Conservation (phyloP, 2,888 invertebrate species). For the Cartodere bifasciata region DNA sequence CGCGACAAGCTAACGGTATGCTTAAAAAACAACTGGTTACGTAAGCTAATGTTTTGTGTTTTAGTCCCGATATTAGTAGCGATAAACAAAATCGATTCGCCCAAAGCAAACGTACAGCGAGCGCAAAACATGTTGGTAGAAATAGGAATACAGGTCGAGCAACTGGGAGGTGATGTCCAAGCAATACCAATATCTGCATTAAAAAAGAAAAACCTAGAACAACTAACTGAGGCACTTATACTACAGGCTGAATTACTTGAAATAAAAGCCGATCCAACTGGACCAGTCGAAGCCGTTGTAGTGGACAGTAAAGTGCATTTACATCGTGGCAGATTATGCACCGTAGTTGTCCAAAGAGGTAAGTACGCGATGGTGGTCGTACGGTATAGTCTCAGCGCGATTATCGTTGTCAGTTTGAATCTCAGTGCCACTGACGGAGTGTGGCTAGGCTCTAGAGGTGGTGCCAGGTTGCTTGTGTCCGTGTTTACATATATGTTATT, state of each 20-base stretch:
- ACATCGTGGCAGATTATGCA: slow-evolving; percentile 65
- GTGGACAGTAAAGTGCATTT: slow-evolving; percentile 70
- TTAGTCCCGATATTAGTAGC: slow-evolving; percentile 91
- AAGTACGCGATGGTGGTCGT: slow-evolving; percentile 10
- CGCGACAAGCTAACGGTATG: slow-evolving; percentile 58
- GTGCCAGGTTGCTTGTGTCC: no score
- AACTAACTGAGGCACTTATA: slow-evolving; percentile 70
- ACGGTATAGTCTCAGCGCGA: no score
- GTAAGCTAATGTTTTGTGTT: slow-evolving; percentile 24
- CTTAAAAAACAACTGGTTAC: slow-evolving; percentile 2
- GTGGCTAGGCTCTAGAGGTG: no score
- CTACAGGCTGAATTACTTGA: slow-evolving; percentile 79
- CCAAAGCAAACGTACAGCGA: slow-evolving; percentile 74
- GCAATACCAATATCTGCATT: slow-evolving; percentile 85
- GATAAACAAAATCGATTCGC: slow-evolving; percentile 95
- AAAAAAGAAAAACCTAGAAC: slow-evolving; percentile 62
- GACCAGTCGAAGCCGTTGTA: slow-evolving; percentile 78
- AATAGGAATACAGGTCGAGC: slow-evolving; percentile 74
- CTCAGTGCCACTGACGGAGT: no score
- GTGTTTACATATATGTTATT: no score
- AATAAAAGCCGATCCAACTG: slow-evolving; percentile 70
- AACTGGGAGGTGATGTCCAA: slow-evolving; percentile 84
- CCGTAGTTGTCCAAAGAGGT: slow-evolving; percentile 64
- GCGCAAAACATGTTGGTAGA: slow-evolving; percentile 63
- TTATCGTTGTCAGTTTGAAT: no score